Conservation (phyloP, 2,113 vertebrate species). For the Laterallus jamaicensis region DNA sequence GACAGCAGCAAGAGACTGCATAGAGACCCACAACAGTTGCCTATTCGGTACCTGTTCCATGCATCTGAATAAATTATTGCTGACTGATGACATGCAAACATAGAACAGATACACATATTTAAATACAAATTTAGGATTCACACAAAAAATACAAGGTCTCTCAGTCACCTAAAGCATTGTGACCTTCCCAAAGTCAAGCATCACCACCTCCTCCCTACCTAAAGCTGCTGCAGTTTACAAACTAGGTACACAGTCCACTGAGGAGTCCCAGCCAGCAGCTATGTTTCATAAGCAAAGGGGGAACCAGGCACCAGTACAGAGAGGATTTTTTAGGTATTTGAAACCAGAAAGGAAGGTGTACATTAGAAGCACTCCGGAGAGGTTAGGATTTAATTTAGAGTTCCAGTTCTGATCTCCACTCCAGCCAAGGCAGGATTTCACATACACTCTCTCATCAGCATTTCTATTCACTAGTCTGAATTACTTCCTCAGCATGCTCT, state of each 20-base stretch:
- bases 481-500: neutral
- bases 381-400: neutral
- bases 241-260: accelerated
- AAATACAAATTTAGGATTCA: neutral
- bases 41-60: neutral
- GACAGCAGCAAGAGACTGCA: neutral
- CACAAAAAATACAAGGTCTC: neutral
- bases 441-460: neutral
- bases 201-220: neutral
- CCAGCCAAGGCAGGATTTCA: neutral
- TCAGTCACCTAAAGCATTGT: neutral
- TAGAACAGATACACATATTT: neutral
- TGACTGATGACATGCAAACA: neutral
- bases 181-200: neutral
- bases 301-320: neutral
- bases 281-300: neutral
- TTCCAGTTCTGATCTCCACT: neutral
- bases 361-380: neutral
- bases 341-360: neutral
- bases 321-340: neutral
- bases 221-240: neutral
- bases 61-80: neutral
- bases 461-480: neutral
- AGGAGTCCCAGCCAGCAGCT: neutral
- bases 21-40: neutral